A percentile compares a stretch with the other conserved stretches of the same genome.
Evolutionary conservation across 2,113 vertebrate species (phyloP).

Genomic region (Pelmatolapia mariae): DNA sequence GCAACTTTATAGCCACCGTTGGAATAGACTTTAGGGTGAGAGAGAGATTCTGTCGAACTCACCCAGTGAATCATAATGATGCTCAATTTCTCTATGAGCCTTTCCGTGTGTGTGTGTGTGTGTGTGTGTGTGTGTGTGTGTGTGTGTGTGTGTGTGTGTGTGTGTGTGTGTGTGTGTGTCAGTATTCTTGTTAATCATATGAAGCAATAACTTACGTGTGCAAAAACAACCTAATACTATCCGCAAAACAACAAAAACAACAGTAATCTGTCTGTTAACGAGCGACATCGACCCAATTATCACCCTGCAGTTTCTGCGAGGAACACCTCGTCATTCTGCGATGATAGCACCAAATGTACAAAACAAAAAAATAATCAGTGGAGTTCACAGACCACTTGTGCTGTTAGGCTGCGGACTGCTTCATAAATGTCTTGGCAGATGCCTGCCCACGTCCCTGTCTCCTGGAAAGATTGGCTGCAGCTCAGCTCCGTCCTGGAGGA

Average conservation of each 20-base stretch:
- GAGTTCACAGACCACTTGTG: slow-evolving; percentile 52
- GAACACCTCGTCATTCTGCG: slow-evolving; percentile 23
- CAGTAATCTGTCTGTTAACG: neutral
- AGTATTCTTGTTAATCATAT: neutral
- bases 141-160: neutral
- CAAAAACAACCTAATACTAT: neutral
- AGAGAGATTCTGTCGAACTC: neutral
- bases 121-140: neutral
- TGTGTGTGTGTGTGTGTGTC: neutral
- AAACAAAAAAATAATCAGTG: neutral
- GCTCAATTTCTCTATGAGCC: neutral
- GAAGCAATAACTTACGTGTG: neutral
- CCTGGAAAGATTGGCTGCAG: slow-evolving; percentile 32
- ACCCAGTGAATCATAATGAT: neutral
- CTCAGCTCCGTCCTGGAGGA: slow-evolving; percentile 24
- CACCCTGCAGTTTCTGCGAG: slow-evolving; percentile 3
- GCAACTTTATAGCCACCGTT: slow-evolving; percentile 96
- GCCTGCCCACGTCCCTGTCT: slow-evolving; percentile 50
- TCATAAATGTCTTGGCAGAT: slow-evolving; percentile 49
- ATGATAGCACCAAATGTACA: slow-evolving; percentile 35
- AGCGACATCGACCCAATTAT: slow-evolving; percentile 35
- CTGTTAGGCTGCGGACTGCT: slow-evolving; percentile 27
- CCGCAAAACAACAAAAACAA: neutral
- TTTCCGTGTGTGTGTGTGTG: neutral
- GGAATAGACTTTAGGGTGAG: slow-evolving; percentile 99